Evolutionary conservation across 2,888 invertebrate species (phyloP).

Genomic region (Anaspis maculata): DNA sequence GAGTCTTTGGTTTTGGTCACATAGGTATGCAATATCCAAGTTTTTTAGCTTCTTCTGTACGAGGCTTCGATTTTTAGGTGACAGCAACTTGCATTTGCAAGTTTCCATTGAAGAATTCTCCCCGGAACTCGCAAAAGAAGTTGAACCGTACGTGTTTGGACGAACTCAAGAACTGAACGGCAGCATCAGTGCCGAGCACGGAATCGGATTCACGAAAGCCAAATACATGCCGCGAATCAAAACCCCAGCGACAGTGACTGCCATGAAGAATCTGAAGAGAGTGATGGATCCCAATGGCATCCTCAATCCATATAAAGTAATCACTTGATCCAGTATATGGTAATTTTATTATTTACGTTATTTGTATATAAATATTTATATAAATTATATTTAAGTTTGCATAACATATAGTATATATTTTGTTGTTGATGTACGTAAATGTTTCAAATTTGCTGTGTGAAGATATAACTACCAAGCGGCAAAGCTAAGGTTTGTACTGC

Average conservation of each 20-base stretch:
- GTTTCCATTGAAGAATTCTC: slow-evolving; percentile 59
- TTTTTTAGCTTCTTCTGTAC: too few species aligned
- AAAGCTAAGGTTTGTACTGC: slow-evolving; percentile 38
- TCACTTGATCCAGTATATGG: too few species aligned
- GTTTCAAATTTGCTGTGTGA: background rate
- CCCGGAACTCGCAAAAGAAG: slow-evolving; percentile 48
- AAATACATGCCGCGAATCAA: slow-evolving; percentile 74
- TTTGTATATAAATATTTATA: too few species aligned
- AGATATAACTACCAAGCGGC: slow-evolving; percentile 34
- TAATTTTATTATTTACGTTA: too few species aligned
- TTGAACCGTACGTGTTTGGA: slow-evolving; percentile 87
- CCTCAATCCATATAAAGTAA: slow-evolving; percentile 93
- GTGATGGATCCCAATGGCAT: slow-evolving; percentile 89
- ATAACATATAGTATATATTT: too few species aligned
- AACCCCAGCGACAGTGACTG: slow-evolving; percentile 56
- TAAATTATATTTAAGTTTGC: too few species aligned
- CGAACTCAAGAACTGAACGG: slow-evolving; percentile 71
- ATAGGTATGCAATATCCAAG: slow-evolving; percentile 67
- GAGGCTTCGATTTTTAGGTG: slow-evolving; percentile 53
- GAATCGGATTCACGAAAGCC: slow-evolving; percentile 82
- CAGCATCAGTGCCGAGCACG: slow-evolving; percentile 94
- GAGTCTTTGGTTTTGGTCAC: slow-evolving; percentile 88
- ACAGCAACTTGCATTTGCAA: slow-evolving; percentile 92
- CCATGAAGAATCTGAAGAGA: slow-evolving; percentile 79
- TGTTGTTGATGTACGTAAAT: too few species aligned